Conservation (phyloP, 2,888 invertebrate species). For the Leistus spinibarbis region DNA sequence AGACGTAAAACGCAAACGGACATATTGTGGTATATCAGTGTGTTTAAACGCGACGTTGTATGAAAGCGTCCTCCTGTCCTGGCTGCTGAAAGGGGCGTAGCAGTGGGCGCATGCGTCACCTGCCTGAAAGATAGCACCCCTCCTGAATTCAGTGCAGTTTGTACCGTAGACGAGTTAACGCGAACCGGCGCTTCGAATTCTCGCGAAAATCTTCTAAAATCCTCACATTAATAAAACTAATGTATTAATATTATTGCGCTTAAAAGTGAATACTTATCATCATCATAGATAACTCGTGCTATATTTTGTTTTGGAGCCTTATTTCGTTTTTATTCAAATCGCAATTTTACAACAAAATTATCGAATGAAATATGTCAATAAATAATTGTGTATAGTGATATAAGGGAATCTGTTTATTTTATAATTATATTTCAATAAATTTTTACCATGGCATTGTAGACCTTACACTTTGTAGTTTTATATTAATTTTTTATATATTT, state of each 20-base stretch:
- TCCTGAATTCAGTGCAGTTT: conserved; percentile 22
- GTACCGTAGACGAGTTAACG: background rate
- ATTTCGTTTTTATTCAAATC: no score
- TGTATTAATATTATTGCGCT: background rate
- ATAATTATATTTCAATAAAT: background rate
- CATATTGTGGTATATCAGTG: background rate
- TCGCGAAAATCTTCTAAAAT: background rate
- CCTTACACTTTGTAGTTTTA: background rate
- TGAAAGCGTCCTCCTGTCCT: conserved; percentile 6
- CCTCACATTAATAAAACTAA: background rate
- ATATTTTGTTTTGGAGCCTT: no score
- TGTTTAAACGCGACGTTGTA: background rate
- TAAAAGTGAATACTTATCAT: background rate
- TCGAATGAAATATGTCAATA: background rate
- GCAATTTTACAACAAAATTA: no score
- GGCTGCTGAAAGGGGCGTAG: conserved; percentile 26
- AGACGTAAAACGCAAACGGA: background rate
- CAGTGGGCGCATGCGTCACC: conserved; percentile 22
- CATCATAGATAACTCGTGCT: no score
- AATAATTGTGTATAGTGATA: background rate
- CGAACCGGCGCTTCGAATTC: background rate
- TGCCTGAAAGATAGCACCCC: background rate
- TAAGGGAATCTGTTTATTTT: background rate
- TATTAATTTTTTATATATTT: background rate
- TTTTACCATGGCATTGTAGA: background rate